Base-by-base conservation (phyloP, 2,797 vertebrate genomes). In the Rhinophrynus dorsalis region DNA sequence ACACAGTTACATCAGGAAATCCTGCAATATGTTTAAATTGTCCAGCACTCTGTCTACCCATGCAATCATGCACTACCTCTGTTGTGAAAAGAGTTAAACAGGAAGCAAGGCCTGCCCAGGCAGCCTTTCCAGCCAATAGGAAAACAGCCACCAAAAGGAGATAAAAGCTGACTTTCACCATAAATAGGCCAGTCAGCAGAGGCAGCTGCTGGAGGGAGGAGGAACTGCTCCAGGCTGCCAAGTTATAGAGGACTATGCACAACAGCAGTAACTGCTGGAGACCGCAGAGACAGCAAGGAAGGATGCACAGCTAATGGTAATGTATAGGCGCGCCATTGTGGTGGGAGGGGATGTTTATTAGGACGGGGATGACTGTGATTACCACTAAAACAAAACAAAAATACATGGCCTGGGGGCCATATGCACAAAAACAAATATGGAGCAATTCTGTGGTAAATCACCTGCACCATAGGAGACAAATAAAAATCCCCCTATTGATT, bases 111-210 rank as follows among this genome's bases (percentile, higher is more conserved):
- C 20, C 42, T 23, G 50, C 4, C 8, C 3, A 13, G 2, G 17
- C 15, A 12, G 37, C n/a, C 3, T 10, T 11, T 1, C n/a, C 5
- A 44, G 23, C 68, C 68, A 70, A 70, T 70, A 29, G 32, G 13
- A 63, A 37, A 7, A 13, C 27, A 55, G 17, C 26, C 17, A 24
- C 29, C 11, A 11, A 23, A 26, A 15, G 11, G 6, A 44, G 57
- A 42, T 60, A 60, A 54, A n/a, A 13, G 38, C 38, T 15, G 45
- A 13, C 4, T 37, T 23, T 27, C 58, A 56, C 58, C 50, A 55
- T 70, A 70, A 70, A 70, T 70, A 70, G 68, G 40, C 17, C 59
- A 29, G 58, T 37, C 32, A n/a, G 38, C 12, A 2, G 21, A 17
- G 44, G 15, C 5, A n/a, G 24, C 47, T 15, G 56, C 48, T 11